phyloP scores from a whole-genome alignment of 30 jellyfish, hydroid and myxozoan species.

The Hydractinia echinata region DNA sequence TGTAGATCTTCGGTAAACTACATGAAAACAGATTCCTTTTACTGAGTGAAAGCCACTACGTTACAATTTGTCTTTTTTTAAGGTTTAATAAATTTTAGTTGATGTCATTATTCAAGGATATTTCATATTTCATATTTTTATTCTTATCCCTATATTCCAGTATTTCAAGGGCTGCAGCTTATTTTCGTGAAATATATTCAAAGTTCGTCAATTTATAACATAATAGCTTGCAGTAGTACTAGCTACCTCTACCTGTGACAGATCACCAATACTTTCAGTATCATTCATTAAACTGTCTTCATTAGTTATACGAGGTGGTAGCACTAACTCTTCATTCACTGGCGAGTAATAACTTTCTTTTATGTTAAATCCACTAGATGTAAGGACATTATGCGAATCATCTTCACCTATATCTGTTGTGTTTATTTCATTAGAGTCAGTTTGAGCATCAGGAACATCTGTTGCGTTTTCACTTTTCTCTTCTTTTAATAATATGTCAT shows the following conservation, averaged over 20 bases:
- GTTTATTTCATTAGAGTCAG: not conserved
- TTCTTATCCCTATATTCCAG: no score
- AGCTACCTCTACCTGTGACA: slow-evolving; percentile 33
- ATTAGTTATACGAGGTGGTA: slow-evolving; percentile 2
- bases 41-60: no score
- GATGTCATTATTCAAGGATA: no score
- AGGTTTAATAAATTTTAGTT: no score
- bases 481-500: not conserved
- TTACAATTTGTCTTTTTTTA: no score
- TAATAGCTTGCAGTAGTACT: not conserved
- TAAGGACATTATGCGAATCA: not conserved
- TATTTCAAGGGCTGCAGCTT: not conserved
- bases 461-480: not conserved
- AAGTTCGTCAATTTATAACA: no score
- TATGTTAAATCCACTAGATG: slow-evolving; percentile 10
- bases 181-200: no score
- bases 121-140: no score
- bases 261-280: slow-evolving; percentile 15
- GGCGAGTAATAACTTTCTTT: slow-evolving; percentile 10
- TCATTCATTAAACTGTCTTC: slow-evolving; percentile 4
- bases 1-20: slow-evolving; percentile 39
- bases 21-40: no score
- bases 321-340: not conserved
- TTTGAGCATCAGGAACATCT: not conserved
- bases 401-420: not conserved